Evolutionary conservation across 2,113 vertebrate genomes (phyloP), one percentile per base, ranked within the genome.

Genomic region (Prunella fulvescens): DNA sequence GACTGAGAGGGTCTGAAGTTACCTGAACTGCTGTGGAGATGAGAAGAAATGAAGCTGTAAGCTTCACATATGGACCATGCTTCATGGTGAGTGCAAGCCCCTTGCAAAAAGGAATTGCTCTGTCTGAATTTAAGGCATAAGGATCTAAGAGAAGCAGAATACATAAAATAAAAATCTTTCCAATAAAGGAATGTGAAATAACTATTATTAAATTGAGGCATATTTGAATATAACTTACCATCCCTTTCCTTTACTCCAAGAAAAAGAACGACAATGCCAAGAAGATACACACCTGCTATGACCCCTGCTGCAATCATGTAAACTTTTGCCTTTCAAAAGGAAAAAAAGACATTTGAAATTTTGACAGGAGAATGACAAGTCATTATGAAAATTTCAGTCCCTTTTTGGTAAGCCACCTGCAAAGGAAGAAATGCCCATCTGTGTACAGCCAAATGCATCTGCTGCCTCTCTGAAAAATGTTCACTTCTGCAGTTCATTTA

Each of bases 21-120:
- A 99, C 99, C 99, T 99, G 99, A 89, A 99, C 98, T 29, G 99
- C 99, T 37, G 99, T 98, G 0, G 99, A 98, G 96, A 99, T 99
- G 98, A 99, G 98, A 96, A 99, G 98, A 97, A 99, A 99, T 10
- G 99, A 98, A 29, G 98, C 97, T 2, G 98, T 98, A 67, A 99
- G 98, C 33, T 97, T 99, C 95, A 99, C 95, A 77, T 99, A 99
- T 2, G 99, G 99, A 4, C 98, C 97, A 3, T 99, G 98, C 91
- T 97, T 98, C 98, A 99, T 98, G 50, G 99, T 99, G 97, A 98
- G 97, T 87, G 97, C 83, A 86, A 99, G 98, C 78, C 99, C 99
- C 85, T 98, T 96, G 76, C 98, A 98, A 93, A 99, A 99, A 22
- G 98, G 97, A 84, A 98, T 98, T 73, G 98, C 96, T 96, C 97